A percentile compares a stretch with the other conserved stretches of the same genome.
These are phyloP conservation scores for Euproctis similis DNA, from an alignment of 2,888 invertebrate species.

Conservation along the genomic window DNA sequence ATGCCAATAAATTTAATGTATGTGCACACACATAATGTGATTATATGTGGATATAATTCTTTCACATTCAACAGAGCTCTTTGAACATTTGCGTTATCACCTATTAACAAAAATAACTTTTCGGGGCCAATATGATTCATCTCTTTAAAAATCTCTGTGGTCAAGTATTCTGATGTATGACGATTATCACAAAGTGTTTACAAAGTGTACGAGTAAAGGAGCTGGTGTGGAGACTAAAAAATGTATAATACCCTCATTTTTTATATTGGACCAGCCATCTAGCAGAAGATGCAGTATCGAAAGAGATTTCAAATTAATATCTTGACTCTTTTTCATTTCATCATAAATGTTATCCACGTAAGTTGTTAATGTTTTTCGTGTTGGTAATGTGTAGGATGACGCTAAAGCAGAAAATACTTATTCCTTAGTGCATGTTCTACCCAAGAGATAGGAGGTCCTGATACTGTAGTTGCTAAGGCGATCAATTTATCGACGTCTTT, in stretches of 20 bases:
- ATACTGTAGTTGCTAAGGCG: no score
- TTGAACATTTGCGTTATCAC: constrained; percentile 10
- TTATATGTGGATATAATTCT: constrained; percentile 6
- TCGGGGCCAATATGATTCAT: constrained; percentile 5
- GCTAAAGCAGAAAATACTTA: no score
- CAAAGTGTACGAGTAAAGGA: constrained; percentile 7
- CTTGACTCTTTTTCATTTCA: constrained; percentile 4
- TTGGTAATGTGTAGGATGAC: constrained; percentile 1
- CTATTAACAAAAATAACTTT: constrained; percentile 8
- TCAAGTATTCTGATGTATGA: constrained; percentile 8
- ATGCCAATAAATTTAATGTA: no score
- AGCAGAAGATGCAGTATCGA: constrained; percentile 7
- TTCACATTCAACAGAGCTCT: constrained; percentile 11
- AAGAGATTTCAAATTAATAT: constrained; percentile 3
- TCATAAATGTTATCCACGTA: constrained; percentile 4
- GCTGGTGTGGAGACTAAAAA: constrained; percentile 10
- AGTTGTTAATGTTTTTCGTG: constrained; percentile 5
- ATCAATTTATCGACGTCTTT: no score
- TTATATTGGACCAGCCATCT: constrained; percentile 8
- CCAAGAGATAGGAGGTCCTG: no score
- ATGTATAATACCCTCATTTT: constrained; percentile 8
- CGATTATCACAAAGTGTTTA: constrained; percentile 7
- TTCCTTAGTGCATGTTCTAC: no score
- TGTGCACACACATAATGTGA: constrained; percentile 6
- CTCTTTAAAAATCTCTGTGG: constrained; percentile 6